Evolutionary conservation across 2,888 invertebrate species (phyloP), one percentile per base, ranked within the genome.

Genomic region (Eupithecia pulchellata): DNA sequence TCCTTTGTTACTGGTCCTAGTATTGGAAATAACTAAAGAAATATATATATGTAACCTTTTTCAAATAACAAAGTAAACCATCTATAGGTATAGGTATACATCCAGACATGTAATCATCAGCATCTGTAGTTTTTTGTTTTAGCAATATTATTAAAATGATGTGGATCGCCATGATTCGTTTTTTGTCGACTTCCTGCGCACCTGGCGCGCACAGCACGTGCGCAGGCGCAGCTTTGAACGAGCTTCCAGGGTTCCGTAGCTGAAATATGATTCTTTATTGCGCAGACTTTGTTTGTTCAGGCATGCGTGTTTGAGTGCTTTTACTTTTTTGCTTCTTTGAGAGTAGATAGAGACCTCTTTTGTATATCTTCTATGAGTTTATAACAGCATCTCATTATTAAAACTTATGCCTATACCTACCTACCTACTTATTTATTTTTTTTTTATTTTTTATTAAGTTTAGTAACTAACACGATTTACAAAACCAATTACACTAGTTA

Each of bases 181-280:
- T 75, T 76, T 76, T 75, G 76, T 74, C 68, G 64, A 77, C 81
- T 84, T 88, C 88, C 88, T 85, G 88, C 76, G 82, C 88, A 88
- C 86, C 86, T 88, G 88, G 88, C 70, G 32, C 72, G 88, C 70
- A 32, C 72, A 78, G 88, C 88, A 88, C 88, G 88, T 87, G 88
- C 87, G 79, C 79, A 32, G 42, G 74, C 76, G 76, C 76, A 73
- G 67, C 74, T 77, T 77, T 75, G 73, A 71, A 70, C 75, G 62
- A 39, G 64, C 67, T 70, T 76, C 72, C 73, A 77, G 78, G 70
- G 75, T 73, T 77, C 79, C 75, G 73, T 72, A 65, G 69, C 67
- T 77, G 75, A 66, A 73, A 79, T 73, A 68, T 55, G 78, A 78
- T 75, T 71, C 66, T 73, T 65, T 68, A 66, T 72, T 72, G 71